Conservation (phyloP, 2,888 invertebrate species). For the Sinohyriopsis cumingii region DNA sequence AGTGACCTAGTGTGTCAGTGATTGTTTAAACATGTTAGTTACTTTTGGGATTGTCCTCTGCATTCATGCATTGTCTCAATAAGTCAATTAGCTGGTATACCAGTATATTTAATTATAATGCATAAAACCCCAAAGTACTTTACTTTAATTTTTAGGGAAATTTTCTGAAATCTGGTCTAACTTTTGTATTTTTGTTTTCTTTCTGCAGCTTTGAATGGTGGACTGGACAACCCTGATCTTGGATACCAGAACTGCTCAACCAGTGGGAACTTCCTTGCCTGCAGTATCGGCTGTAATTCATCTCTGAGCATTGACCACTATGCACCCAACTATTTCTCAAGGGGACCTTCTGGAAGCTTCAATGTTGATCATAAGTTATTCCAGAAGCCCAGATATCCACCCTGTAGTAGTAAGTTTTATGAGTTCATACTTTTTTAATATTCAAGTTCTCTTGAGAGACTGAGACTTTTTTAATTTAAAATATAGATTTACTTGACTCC, state of each 20-base stretch:
- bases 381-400: slow-evolving; percentile 36
- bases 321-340: slow-evolving; percentile 96
- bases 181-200: background rate
- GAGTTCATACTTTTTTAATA: too few species aligned
- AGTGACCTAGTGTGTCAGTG: too few species aligned
- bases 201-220: slow-evolving; percentile 15
- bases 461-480: too few species aligned
- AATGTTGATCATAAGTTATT: slow-evolving; percentile 26
- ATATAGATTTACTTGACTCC: too few species aligned
- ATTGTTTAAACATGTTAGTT: too few species aligned
- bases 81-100: too few species aligned
- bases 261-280: slow-evolving; percentile 11
- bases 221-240: slow-evolving; percentile 15
- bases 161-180: background rate
- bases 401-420: slow-evolving; percentile 57
- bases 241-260: background rate
- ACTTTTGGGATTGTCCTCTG: too few species aligned
- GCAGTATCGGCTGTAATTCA: slow-evolving; percentile 32
- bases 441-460: too few species aligned
- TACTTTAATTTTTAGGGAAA: too few species aligned
- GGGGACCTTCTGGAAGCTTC: slow-evolving; percentile 98
- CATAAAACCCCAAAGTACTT: too few species aligned
- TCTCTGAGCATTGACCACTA: slow-evolving; percentile 24
- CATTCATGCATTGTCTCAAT: too few species aligned
- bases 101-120: too few species aligned